Evolutionary conservation across 2,113 vertebrate genomes (phyloP), one percentile per base, ranked within the genome.

Genomic region (Cyprinus carpio): DNA sequence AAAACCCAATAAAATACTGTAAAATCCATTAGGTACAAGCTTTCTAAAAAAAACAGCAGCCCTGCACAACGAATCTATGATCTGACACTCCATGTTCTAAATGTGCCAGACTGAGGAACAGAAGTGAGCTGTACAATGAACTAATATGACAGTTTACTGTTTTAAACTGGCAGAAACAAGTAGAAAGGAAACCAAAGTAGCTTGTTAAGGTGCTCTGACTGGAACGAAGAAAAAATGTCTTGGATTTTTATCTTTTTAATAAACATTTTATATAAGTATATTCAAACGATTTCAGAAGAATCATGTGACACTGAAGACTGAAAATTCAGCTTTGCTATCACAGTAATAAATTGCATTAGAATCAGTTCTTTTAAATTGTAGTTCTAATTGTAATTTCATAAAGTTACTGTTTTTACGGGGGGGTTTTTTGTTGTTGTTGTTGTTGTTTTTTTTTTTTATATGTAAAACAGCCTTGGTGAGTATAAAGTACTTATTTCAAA

Each of bases 41-140:
- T 69, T 40, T 12, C 69, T 72, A n/a, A 72, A 72, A 72, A 37
- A 72, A 72, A 37, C 69, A 72, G 69, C 34, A 72, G 11, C 18
- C 20, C 4, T 43, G 69, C 69, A 72, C 69, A 40, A 40, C n/a
- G 37, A 43, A 72, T 71, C 18, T 71, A 40, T n/a, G 20, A 72
- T 71, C 67, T 72, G 69, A 72, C 34, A 72, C 69, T 40, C 34
- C 18, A 40, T 43, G 20, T 72, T 72, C 34, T 72, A 40, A n/a
- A 72, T 72, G 69, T 72, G 69, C 20, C 34, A 72, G 18, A 43
- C 69, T 40, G 31, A 40, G 69, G 9, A 72, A n/a, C 15, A 40
- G 34, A 37, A 37, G 4, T 37, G 5, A 71, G 34, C 67, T 71
- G 31, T 71, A 40, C 18, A 40, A 72, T 72, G 34, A 72, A 72